Percentiles rank a stretch among this genome's conserved stretches.
phyloP scores from a whole-genome alignment of 2,113 vertebrate genomes.

The Chlamydotis undulata region DNA sequence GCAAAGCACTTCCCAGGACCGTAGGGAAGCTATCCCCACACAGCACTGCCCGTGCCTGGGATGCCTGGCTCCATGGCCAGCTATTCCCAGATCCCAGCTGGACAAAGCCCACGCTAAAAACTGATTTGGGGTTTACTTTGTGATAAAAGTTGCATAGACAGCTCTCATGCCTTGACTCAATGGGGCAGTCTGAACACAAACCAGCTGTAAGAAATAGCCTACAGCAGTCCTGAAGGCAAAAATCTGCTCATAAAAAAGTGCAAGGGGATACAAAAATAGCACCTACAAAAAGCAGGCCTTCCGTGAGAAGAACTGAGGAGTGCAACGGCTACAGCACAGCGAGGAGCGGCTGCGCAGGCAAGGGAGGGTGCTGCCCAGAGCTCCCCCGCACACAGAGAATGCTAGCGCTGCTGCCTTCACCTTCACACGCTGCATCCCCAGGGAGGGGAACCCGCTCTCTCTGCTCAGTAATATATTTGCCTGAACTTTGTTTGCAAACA shows the following conservation, averaged over 20 bases:
- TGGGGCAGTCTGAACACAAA: background rate
- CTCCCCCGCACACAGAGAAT: background rate
- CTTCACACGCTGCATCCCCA: background rate
- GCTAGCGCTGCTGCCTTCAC: background rate
- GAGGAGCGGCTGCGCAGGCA: rapidly evolving
- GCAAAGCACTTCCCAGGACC: background rate
- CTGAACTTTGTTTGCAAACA: constrained; percentile 13
- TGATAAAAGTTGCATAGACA: background rate
- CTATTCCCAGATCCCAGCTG: background rate
- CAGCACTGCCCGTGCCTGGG: background rate
- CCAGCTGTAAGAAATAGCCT: rapidly evolving
- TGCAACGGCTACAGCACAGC: rapidly evolving
- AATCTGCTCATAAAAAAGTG: background rate
- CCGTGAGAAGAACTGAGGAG: background rate
- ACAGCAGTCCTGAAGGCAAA: background rate
- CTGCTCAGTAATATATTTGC: background rate
- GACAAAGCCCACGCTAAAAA: background rate
- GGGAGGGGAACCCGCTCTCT: background rate
- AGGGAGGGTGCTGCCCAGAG: background rate
- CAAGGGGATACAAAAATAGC: background rate
- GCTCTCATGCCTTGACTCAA: background rate
- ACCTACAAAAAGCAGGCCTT: background rate
- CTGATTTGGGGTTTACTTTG: background rate
- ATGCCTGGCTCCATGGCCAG: background rate
- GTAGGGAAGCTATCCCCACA: rapidly evolving